phyloP scores from a whole-genome alignment of 2,888 invertebrate genomes.

The Perithous albicinctus region DNA sequence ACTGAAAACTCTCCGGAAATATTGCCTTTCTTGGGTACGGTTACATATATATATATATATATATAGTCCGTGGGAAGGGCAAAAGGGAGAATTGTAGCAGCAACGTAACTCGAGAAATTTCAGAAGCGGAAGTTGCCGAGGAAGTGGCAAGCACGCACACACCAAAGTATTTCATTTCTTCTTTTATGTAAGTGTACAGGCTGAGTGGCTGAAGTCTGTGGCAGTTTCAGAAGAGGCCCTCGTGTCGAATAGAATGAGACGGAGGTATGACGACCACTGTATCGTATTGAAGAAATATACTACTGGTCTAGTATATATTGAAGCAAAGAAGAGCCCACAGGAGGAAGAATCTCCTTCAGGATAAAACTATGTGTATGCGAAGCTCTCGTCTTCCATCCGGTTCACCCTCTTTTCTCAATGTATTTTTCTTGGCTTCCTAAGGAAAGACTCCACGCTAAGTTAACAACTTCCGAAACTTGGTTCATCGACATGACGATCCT shows the following conservation, averaged over 20 bases:
- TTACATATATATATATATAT: too few species aligned
- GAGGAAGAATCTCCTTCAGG: slow-evolving; percentile 36
- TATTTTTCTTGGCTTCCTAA: slow-evolving; percentile 60
- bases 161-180: not conserved
- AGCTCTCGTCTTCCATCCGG: slow-evolving; percentile 27
- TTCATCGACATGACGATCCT: slow-evolving; percentile 2
- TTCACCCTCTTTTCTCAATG: slow-evolving; percentile 3
- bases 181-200: not conserved
- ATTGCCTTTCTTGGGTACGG: slow-evolving; percentile 38
- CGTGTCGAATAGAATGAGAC: not conserved
- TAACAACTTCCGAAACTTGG: not conserved
- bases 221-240: not conserved
- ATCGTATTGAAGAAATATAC: not conserved
- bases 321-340: slow-evolving; percentile 1
- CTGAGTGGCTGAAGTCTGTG: not conserved
- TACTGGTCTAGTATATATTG: not conserved
- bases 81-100: not conserved
- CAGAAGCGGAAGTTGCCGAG: slow-evolving; percentile 56
- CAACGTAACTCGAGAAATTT: slow-evolving; percentile 59
- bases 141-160: slow-evolving; percentile 16
- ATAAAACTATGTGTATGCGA: slow-evolving; percentile 36
- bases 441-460: not conserved
- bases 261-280: not conserved
- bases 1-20: slow-evolving; percentile 56
- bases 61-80: not conserved